Evolutionary conservation across 2,888 invertebrate genomes (phyloP), one percentile per base, ranked within the genome.

Genomic region (Notodonta dromedarius): DNA sequence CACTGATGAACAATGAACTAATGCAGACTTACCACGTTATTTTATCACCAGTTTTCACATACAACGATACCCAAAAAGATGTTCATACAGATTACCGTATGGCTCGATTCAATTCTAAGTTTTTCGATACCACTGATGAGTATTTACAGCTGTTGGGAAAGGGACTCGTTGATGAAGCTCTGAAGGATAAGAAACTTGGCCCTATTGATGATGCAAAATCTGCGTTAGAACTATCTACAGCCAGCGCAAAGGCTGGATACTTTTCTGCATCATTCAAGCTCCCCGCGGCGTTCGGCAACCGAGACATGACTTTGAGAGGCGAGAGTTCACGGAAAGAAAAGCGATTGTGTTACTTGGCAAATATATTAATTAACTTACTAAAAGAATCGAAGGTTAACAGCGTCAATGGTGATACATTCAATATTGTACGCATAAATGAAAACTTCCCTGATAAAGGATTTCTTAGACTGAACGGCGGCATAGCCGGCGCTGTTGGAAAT

Each of bases 401-500:
- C 0, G 13, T 32, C 11, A 13, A 52, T 32, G 32, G 13, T 32
- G 12, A 24, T 1, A 32, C 32, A 4, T 24, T 35, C 12, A 52
- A 52, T 11, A 24, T 32, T 35, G 32, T 52, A 12, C 0, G 2
- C 32, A 35, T 52, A 35, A 12, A 52, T 9, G 32, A 52, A 0
- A 4, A 32, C n/a, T 52, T 52, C 32, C 6, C 52, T 12, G 52
- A 52, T 12, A 52, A 52, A 52, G 52, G 52, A 4, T 52, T 52
- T 9, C 11, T 52, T 4, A 11, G 24, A 32, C 3, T 24, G 32
- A 52, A 52, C 52, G 52, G 52, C 9, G 39, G 59, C 7, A 16
- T 59, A 35, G 35, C 46, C 2, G 24, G 59, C 13, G 54, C 54
- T n/a, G 46, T 52, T 52, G 52, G 52, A 2, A 52, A 52, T 32